Percentiles rank a stretch among this genome's conserved stretches.
These are phyloP conservation scores for Craterocephalus amniculus DNA, from an alignment of 2,797 vertebrate species.

Conservation along the genomic window DNA sequence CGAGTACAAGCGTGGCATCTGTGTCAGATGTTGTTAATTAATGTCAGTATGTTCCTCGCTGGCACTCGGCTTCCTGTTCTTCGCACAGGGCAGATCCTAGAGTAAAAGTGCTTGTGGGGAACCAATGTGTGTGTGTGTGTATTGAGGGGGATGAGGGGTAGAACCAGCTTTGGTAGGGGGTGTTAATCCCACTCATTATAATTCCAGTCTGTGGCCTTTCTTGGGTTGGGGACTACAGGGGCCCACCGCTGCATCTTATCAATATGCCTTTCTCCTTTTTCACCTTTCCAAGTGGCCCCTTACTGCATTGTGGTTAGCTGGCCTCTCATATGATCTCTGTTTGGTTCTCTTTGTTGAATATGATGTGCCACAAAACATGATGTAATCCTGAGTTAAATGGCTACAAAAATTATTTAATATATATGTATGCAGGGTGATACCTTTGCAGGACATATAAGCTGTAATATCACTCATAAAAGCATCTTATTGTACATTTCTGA, in stretches of 20 bases:
- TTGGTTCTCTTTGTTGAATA: not conserved
- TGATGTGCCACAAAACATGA: not conserved
- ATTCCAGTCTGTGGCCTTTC: slow-evolving; percentile 82
- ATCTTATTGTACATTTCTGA: not conserved
- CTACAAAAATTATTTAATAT: not conserved
- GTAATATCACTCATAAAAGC: not conserved
- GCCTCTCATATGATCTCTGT: slow-evolving; percentile 13
- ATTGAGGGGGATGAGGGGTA: slow-evolving; percentile 53
- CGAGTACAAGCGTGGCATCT: slow-evolving; percentile 86
- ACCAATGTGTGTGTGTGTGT: slow-evolving; percentile 48
- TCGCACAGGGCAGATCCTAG: slow-evolving; percentile 75
- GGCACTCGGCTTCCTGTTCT: slow-evolving; percentile 84
- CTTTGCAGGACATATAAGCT: not conserved
- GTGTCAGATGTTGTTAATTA: slow-evolving; percentile 90
- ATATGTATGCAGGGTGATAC: not conserved
- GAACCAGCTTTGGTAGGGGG: slow-evolving; percentile 73
- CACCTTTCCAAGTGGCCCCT: slow-evolving; percentile 65
- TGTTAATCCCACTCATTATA: slow-evolving; percentile 88
- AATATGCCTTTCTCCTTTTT: slow-evolving; percentile 80
- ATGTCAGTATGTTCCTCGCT: slow-evolving; percentile 86
- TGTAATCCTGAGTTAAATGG: slow-evolving; percentile 11
- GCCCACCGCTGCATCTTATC: slow-evolving; percentile 78
- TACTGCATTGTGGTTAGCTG: slow-evolving; percentile 34
- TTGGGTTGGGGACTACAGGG: slow-evolving; percentile 74
- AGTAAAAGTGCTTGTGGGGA: slow-evolving; percentile 74